Evolutionary conservation across 2,797 vertebrate species (phyloP).

Genomic region (Nyctalus aviator): DNA sequence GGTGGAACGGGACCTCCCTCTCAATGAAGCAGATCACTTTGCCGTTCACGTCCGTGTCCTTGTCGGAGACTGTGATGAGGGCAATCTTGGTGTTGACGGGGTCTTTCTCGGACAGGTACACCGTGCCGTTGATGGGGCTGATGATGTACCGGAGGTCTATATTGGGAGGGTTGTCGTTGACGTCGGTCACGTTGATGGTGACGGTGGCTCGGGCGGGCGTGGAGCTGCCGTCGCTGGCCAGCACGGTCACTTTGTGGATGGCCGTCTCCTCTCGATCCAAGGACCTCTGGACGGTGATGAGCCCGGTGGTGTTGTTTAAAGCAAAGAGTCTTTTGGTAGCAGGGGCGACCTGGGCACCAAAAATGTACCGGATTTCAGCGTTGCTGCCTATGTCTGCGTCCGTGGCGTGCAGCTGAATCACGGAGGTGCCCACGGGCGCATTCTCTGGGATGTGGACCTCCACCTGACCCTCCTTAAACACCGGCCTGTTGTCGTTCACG

Average conservation of each 20-base stretch:
- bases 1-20: constrained; percentile 98
- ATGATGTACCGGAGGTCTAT: constrained; percentile 99
- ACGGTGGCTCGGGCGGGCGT: constrained; percentile 96
- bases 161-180: constrained; percentile 99
- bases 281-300: constrained; percentile 97
- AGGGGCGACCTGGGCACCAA: constrained; percentile 97
- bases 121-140: constrained; percentile 98
- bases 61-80: constrained; percentile 99
- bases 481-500: constrained; percentile 98
- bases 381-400: constrained; percentile 98
- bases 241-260: constrained; percentile 97
- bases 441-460: constrained; percentile 98
- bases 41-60: constrained; percentile 99
- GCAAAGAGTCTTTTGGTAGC: constrained; percentile 98
- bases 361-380: constrained; percentile 98
- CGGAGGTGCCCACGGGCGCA: constrained; percentile 96
- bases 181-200: constrained; percentile 98
- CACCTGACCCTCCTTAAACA: constrained; percentile 98
- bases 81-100: constrained; percentile 99
- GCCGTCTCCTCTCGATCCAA: constrained; percentile 98
- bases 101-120: constrained; percentile 99
- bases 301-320: constrained; percentile 96
- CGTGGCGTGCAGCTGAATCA: constrained; percentile 97
- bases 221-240: constrained; percentile 99
- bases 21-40: constrained; percentile 99